phyloP scores from a whole-genome alignment of 2,797 vertebrate genomes.

The Myripristis jacobus region DNA sequence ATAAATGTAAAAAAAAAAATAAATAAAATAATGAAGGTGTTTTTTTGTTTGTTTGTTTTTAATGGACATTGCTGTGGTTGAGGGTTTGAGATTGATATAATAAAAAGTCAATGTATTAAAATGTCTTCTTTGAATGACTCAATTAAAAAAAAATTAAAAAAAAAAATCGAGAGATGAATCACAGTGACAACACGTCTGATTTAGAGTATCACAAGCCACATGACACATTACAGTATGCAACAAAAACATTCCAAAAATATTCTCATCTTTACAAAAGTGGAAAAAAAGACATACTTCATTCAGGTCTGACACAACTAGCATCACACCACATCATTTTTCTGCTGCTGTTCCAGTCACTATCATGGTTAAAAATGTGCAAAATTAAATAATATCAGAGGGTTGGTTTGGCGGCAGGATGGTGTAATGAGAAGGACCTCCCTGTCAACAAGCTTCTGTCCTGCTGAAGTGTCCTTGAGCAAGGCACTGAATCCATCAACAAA shows the following conservation, averaged over 20 bases:
- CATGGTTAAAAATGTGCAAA: conserved; percentile 24
- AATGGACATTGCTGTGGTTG: conserved; percentile 90
- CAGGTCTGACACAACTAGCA: background rate
- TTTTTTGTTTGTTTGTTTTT: conserved; percentile 92
- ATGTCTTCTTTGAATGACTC: conserved; percentile 20
- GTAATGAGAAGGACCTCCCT: background rate
- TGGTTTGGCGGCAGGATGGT: background rate
- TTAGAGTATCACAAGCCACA: conserved; percentile 17
- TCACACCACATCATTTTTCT: background rate
- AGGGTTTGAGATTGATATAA: conserved; percentile 80
- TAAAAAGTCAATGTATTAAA: conserved; percentile 81
- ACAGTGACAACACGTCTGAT: conserved; percentile 18
- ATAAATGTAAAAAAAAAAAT: conserved; percentile 92
- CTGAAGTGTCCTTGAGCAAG: conserved; percentile 48
- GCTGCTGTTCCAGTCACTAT: background rate
- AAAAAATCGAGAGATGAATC: conserved; percentile 3
- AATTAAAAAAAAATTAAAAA: too few species aligned
- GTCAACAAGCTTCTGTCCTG: conserved; percentile 2
- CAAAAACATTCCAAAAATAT: background rate
- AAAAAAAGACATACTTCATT: conserved; percentile 12
- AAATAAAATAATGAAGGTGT: conserved; percentile 89
- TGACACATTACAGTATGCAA: conserved; percentile 22
- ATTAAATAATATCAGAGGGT: background rate
- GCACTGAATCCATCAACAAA: conserved; percentile 61
- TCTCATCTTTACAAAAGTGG: conserved; percentile 29